Evolutionary conservation across 2,113 vertebrate genomes (phyloP).

Genomic region (Passer montanus): DNA sequence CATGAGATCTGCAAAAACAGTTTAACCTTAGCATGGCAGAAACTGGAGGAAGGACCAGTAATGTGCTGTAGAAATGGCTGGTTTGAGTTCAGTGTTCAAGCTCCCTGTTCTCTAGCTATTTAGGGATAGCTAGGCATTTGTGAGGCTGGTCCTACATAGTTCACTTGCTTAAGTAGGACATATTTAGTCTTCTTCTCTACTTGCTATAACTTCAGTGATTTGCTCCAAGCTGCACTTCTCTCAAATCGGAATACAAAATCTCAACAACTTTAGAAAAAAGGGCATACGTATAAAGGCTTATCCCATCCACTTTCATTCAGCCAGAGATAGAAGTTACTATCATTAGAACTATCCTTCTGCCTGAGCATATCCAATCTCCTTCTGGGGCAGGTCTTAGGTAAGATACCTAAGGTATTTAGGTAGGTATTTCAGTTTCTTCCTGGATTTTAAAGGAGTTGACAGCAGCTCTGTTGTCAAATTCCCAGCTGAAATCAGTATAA

Average conservation of each 20-base stretch:
- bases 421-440: neutral
- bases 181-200: neutral
- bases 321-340: neutral
- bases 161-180: neutral
- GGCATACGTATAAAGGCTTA: neutral
- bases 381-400: neutral
- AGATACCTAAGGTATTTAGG: neutral
- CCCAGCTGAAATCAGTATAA: neutral
- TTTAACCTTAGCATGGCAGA: neutral
- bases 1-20: neutral
- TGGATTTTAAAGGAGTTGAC: neutral
- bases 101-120: neutral
- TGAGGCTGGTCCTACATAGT: neutral
- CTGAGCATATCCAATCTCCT: neutral
- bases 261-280: neutral
- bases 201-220: neutral
- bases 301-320: neutral
- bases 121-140: neutral
- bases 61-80: neutral
- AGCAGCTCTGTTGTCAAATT: neutral
- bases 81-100: neutral
- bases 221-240: neutral
- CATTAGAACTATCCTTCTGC: neutral
- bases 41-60: neutral
- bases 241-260: neutral